Percentiles rank a stretch among this genome's conserved stretches.
These are phyloP conservation scores for Parazoanthus swiftii DNA, from an alignment of 92 coral and sea anemone species.

Conservation along the genomic window DNA sequence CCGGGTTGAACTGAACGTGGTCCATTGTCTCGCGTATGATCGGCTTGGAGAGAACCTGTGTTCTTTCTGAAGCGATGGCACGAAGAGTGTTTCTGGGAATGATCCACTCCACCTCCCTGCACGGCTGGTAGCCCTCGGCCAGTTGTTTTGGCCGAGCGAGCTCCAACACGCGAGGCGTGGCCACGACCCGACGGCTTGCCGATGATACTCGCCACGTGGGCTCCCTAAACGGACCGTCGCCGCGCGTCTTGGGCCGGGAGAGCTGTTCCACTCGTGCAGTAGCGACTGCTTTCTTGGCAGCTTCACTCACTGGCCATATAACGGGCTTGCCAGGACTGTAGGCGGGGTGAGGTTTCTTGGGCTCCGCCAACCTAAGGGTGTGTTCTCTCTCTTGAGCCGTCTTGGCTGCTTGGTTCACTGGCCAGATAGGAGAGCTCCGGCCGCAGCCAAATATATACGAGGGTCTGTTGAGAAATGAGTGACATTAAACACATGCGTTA, in stretches of 20 bases:
- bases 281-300: constrained; percentile 76
- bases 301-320: constrained; percentile 67
- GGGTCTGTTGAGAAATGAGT: constrained; percentile 40
- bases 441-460: constrained; percentile 80
- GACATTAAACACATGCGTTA: background rate
- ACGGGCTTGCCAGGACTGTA: constrained; percentile 69
- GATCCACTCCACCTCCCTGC: constrained; percentile 70
- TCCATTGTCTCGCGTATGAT: constrained; percentile 86
- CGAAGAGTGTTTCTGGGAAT: constrained; percentile 75
- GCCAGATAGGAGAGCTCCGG: constrained; percentile 91
- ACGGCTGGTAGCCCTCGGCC: constrained; percentile 76
- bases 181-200: constrained; percentile 74
- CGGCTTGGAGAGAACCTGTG: constrained; percentile 77
- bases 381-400: constrained; percentile 85
- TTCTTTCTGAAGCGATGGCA: constrained; percentile 85
- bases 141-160: constrained; percentile 83
- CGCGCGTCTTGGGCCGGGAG: constrained; percentile 87
- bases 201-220: constrained; percentile 91
- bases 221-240: constrained; percentile 80
- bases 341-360: constrained; percentile 76
- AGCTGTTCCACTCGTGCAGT: constrained; percentile 76
- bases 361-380: constrained; percentile 73
- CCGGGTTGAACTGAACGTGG: constrained; percentile 87
- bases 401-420: constrained; percentile 83
- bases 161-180: constrained; percentile 81